These are phyloP conservation scores for Synergus gifuensis DNA, from an alignment of 2,888 invertebrate species.

Conservation along the genomic window DNA sequence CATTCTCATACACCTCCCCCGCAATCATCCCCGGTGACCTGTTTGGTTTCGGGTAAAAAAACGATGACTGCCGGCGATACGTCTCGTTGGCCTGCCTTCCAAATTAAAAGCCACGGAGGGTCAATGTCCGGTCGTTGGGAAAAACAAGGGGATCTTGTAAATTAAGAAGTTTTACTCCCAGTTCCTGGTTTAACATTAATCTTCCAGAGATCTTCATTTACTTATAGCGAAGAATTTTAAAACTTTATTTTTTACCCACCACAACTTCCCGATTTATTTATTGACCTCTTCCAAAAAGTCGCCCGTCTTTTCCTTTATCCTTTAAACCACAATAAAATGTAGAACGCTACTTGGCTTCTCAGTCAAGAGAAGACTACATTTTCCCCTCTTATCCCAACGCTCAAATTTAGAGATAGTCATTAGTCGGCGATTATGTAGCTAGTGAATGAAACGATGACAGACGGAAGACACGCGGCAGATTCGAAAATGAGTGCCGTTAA, in stretches of 20 bases:
- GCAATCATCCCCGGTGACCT: constrained; percentile 15
- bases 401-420: constrained; percentile 34
- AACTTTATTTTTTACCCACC: neutral
- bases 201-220: neutral
- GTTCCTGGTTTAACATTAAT: constrained; percentile 10
- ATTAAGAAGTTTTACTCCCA: constrained; percentile 14
- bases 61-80: constrained; percentile 15
- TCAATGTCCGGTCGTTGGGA: constrained; percentile 31
- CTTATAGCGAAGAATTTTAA: neutral
- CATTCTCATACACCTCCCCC: constrained; percentile 36
- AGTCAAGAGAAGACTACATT: neutral
- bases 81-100: constrained; percentile 10
- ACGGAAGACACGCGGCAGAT: constrained; percentile 35
- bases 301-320: too few species aligned
- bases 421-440: constrained; percentile 28
- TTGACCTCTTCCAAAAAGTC: neutral
- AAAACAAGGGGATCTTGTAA: constrained; percentile 30
- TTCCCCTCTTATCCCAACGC: neutral
- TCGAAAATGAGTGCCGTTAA: constrained; percentile 28
- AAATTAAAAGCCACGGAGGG: constrained; percentile 21
- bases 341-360: neutral
- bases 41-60: constrained; percentile 14
- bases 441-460: constrained; percentile 35
- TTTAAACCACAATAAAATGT: neutral
- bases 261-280: neutral